Base-by-base conservation (phyloP, 1,140 invertebrate species). In the Eufriesea mexicana region DNA sequence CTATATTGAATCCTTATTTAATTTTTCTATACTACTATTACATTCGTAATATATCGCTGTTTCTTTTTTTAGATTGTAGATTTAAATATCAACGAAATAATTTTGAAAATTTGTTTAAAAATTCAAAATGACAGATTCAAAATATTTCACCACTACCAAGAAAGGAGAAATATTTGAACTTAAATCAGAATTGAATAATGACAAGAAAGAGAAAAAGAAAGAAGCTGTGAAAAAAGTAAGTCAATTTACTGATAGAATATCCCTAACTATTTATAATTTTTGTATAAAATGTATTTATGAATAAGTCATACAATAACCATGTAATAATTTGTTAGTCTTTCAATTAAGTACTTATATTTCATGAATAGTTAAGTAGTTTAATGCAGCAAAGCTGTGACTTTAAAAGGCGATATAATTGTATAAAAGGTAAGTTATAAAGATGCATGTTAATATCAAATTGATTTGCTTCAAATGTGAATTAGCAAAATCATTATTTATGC, bases 131-230 rank as follows among this genome's bases (percentile, higher is more conserved):
- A 99, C 99, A 64, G 99, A 99, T 95, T 99, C 99, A 64, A 99
- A 99, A 94, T 99, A 99, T 95, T 99, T 99, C 92, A 99, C 99
- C 12, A 99, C 99, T 83, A 99, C 99, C 79, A 99, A 99, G 94
- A 99, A 99, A 94, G 99, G 98, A 90, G 99, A 99, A 95, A 99
- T 99, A 91, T 99, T 99, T 94, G 99, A 99, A 95, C 95, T 99
- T 57, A 99, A 99, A 94, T 99, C 98, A 64, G 99, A 99, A 94
- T 95, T 99, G 23, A 99, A 99, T 93, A 99, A 98, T 96, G 99
- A 99, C 91, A 99, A 99, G 94, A 99, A 99, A 93, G 99, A 99
- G 92, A 99, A 99, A 95, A 99, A 99, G 93, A 98, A 99, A 93
- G 99, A 99, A 95, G 99, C 99, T 84, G 99, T 99, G 0, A 99